Base-by-base conservation (phyloP, 2,888 invertebrate species). In the Neria commutata region DNA sequence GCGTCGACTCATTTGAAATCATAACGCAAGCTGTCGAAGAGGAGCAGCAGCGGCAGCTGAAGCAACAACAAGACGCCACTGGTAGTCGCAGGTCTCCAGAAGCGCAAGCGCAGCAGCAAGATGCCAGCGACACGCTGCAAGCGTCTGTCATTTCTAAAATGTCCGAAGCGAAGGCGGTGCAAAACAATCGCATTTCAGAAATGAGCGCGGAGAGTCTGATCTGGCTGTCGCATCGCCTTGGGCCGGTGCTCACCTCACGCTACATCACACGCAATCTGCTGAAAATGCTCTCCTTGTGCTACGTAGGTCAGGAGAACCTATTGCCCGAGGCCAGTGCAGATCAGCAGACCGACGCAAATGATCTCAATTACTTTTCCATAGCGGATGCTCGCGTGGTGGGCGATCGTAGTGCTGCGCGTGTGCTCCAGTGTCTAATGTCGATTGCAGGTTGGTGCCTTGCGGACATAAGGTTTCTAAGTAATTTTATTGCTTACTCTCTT, bases 261-360 rank as follows among this genome's bases (percentile, higher is more conserved):
- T 91, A 94, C 83, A 85, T 98, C 25, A 92, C 96, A 0, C 86
- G 94, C 60, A 97, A 97, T 84, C 84, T 99, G 65, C 84, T 98
- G 11, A 89, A 96, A 74, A 96, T 98, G 93, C 83, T 98, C 54
- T 93, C 95, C 0, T 82, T 98, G 2, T 98, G 98, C 81, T 98
- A 96, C 78, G 89, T 94, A 21, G 94, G 92, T 0, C 89, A 87
- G 72, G 92, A 92, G 64, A 92, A 91, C 77, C 83, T 92, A 25
- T 81, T 85, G 42, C 83, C 85, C 0, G 82, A 76, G 52, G 83
- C 83, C 1, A 63, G 65, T 2, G 85, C 85, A 1, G 61, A 67
- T 10, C 58, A 60, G 3, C 60, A 24, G 50, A 80, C 74, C 21
- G 83, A 83, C 5, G 40, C 71, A 26, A 78, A 69, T n/a, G 84